Evolutionary conservation across 2,113 vertebrate genomes (phyloP), one percentile per base, ranked within the genome.

Genomic region (Neotoma lepida): DNA sequence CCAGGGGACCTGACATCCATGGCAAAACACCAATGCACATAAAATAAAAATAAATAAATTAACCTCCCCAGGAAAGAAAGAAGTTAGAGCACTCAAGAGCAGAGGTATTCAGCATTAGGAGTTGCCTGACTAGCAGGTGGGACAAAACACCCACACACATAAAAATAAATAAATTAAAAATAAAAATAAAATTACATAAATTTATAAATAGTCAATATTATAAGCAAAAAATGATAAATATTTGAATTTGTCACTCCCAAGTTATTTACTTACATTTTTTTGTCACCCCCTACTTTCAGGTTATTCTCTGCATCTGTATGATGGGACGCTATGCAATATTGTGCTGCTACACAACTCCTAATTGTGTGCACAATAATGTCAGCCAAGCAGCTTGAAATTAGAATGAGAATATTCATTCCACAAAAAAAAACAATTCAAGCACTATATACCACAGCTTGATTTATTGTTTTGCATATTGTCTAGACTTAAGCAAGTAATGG

Each of bases 401-500:
- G 4, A 39, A n/a, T 9, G 22, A 56, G 18, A 93, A 70, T 74
- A 64, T 91, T 70, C n/a, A 56, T 15, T 56, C 44, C 26, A 64
- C 78, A 70, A 66, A 13, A 35, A 54, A 6, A 39, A 39, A 56
- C 46, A 80, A 68, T 76, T 44, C n/a, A 68, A 86, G 3, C 8
- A 54, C 9, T 20, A 17, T 1, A 33, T 66, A 66, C 30, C 20
- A 71, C n/a, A 70, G 22, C 66, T 70, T 39, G 10, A 54, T 51
- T 49, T 81, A 78, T 73, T 70, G 51, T 81, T 80, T 86, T 66
- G 63, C 30, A 94, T 76, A 78, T 78, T 87, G 20, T 76, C 64
- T 82, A 87, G 28, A 88, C 30, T 80, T 78, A 73, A 81, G 41
- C 90, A 94, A 76, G 20, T 56, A 86, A 91, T 10, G 15, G 41